phyloP scores from a whole-genome alignment of 2,888 invertebrate genomes.

The Pristionchus maxplancki region DNA sequence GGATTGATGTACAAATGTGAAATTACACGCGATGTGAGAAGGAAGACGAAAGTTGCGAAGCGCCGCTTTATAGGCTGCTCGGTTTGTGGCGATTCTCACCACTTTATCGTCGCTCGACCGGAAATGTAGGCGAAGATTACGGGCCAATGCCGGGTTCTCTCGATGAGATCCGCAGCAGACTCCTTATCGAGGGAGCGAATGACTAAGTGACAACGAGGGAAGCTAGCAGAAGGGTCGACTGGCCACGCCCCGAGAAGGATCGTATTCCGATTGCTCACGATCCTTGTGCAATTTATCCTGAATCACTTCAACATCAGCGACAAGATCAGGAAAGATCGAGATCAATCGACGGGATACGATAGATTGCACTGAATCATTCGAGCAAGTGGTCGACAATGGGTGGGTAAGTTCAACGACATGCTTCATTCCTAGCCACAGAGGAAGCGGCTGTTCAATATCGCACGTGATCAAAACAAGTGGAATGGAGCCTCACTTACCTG shows the following conservation, averaged over 20 bases:
- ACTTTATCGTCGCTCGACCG: slow-evolving; percentile 2
- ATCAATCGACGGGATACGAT: neutral
- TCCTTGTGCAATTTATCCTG: neutral
- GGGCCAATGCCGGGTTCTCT: neutral
- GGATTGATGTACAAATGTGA: neutral
- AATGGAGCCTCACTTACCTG: neutral
- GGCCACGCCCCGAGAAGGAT: neutral
- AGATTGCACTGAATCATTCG: neutral
- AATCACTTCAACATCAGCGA: neutral
- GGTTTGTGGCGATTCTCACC: neutral
- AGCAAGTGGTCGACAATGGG: neutral
- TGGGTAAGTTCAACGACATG: neutral
- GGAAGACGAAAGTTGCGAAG: neutral
- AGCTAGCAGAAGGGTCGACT: neutral
- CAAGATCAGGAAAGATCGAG: neutral
- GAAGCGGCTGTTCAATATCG: slow-evolving; percentile 1
- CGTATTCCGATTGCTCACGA: neutral
- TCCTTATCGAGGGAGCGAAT: neutral
- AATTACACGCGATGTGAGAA: neutral
- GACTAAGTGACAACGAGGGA: neutral
- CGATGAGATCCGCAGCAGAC: neutral
- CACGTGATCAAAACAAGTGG: slow-evolving; percentile 25
- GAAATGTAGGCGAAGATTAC: neutral
- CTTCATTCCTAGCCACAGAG: neutral
- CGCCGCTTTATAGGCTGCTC: neutral